A percentile compares a stretch with the other conserved stretches of the same genome.
These are phyloP conservation scores for Lampris incognitus DNA, from an alignment of 2,113 vertebrate species.

Conservation along the genomic window DNA sequence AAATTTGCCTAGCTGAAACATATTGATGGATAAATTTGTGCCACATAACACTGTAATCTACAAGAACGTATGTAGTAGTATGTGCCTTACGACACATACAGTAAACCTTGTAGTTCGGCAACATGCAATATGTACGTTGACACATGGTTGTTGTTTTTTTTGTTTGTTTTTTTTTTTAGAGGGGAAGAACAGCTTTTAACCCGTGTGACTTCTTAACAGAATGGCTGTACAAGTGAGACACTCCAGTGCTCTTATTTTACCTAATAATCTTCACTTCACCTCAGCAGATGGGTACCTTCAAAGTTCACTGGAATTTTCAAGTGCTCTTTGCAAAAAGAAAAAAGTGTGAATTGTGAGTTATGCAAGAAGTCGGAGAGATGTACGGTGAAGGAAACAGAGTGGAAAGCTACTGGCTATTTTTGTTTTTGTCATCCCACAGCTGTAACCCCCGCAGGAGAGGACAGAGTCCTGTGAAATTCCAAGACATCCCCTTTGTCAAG, in stretches of 20 bases:
- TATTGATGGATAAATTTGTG: too few species aligned
- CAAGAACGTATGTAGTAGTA: too few species aligned
- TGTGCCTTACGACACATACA: too few species aligned
- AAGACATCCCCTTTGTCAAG: slow-evolving; percentile 90
- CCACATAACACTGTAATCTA: too few species aligned
- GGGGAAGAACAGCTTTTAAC: slow-evolving; percentile 86
- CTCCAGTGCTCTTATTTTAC: not conserved
- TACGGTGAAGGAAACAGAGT: not conserved
- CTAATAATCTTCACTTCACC: not conserved
- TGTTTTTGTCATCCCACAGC: slow-evolving; percentile 70
- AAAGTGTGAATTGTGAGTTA: too few species aligned
- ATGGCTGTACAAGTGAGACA: slow-evolving; percentile 95
- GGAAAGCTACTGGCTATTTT: not conserved
- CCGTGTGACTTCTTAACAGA: slow-evolving; percentile 91
- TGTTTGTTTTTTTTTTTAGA: slow-evolving; percentile 78
- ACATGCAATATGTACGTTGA: too few species aligned
- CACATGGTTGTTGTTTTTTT: too few species aligned
- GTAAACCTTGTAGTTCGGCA: too few species aligned
- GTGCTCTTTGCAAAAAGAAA: too few species aligned
- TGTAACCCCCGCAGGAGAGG: slow-evolving; percentile 85
- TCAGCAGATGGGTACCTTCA: not conserved
- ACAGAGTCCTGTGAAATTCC: slow-evolving; percentile 80
- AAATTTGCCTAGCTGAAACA: too few species aligned
- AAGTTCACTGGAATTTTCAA: not conserved
- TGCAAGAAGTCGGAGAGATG: too few species aligned